Evolutionary conservation across 2,113 vertebrate genomes (phyloP), one percentile per base, ranked within the genome.

Genomic region (Cephalopholis sonnerati): DNA sequence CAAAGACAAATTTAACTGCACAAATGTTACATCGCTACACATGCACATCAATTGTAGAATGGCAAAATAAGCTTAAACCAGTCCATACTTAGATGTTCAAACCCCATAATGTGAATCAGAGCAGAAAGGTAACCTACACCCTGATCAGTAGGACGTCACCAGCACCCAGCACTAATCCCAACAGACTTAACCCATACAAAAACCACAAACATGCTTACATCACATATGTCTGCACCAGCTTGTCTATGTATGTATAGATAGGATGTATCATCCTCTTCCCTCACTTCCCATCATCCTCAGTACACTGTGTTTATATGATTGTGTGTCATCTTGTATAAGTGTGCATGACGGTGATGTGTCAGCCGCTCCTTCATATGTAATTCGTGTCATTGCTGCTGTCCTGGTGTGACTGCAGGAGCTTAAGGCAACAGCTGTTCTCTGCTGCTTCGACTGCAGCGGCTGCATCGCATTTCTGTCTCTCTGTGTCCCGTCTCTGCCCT

Each of bases 351-450:
- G 48, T 9, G 25, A 70, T 67, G 63, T 75, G 67, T 91, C 76
- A 86, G 53, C 65, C 16, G 41, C 83, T 84, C 57, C 70, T 90
- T 82, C 82, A 83, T 82, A 88, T 85, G 87, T 79, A 84, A 81
- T 83, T 81, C 15, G 17, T 82, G 84, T 88, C 84, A 81, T 13
- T 44, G 74, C 79, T 54, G 68, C 63, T 83, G 81, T 86, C 81
- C 75, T 66, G 41, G 72, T 71, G 77, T 79, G 79, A 89, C 81
- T 86, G 61, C 69, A 54, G 87, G 76, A 81, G 88, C 87, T 93
- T 74, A 87, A 86, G 74, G 85, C 83, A 88, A 81, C 87, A 93
- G 73, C 86, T 89, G 88, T 80, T 91, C 85, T 89, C 78, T 74
- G 71, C 74, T 62, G 29, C 74, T 58, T 51, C 7, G 18, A 58